phyloP scores from a whole-genome alignment of 2,113 vertebrate species.

The Phalacrocorax aristotelis region DNA sequence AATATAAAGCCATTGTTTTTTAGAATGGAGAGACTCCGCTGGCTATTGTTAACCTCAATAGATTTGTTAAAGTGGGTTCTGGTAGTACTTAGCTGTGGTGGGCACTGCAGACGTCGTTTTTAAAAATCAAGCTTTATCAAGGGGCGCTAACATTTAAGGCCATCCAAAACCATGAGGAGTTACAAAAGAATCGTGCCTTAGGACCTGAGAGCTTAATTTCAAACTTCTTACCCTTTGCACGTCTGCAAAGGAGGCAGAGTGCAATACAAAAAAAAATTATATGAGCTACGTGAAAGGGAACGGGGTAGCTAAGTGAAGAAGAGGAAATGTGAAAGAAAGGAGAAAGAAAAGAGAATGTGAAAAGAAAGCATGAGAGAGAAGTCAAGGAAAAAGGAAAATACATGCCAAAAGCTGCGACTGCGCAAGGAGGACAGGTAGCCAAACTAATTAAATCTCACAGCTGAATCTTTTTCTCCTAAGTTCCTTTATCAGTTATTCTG shows the following conservation, averaged over 20 bases:
- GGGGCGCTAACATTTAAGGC: not conserved
- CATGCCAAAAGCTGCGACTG: not conserved
- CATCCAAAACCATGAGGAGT: not conserved
- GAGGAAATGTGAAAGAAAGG: not conserved
- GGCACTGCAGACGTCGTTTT: not conserved
- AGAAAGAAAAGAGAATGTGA: not conserved
- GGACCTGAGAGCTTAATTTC: not conserved
- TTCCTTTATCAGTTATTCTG: conserved; percentile 47
- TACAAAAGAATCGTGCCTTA: not conserved
- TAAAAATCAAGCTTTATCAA: not conserved
- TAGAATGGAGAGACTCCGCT: not conserved
- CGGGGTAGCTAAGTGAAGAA: not conserved
- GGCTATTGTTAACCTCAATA: not conserved
- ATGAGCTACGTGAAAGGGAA: not conserved
- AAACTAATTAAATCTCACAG: not conserved
- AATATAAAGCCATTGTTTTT: not conserved
- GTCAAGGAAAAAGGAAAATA: not conserved
- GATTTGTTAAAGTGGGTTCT: not conserved
- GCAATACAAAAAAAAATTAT: not conserved
- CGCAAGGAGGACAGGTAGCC: not conserved
- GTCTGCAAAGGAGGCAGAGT: not conserved
- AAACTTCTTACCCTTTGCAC: not conserved
- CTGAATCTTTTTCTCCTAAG: conserved; percentile 27
- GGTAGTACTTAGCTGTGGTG: not conserved
- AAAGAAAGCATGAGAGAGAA: not conserved